Evolutionary conservation across 2,797 vertebrate genomes (phyloP).

Genomic region (Thaleichthys pacificus): DNA sequence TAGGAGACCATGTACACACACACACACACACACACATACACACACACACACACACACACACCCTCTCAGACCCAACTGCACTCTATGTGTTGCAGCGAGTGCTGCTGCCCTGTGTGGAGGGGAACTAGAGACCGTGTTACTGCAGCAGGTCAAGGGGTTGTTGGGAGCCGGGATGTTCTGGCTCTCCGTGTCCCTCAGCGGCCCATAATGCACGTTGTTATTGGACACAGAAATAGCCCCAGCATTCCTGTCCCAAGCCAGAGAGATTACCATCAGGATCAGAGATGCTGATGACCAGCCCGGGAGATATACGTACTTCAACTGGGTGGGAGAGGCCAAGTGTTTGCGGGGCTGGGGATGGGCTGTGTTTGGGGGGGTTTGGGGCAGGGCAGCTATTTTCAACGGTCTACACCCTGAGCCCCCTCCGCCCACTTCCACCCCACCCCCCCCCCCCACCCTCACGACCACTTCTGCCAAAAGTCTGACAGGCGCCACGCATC

Average conservation of each 20-base stretch:
- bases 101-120: background rate
- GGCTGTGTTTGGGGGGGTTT: conserved; percentile 2
- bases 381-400: conserved; percentile 32
- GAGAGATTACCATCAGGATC: conserved; percentile 23
- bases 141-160: background rate
- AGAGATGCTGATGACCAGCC: conserved; percentile 16
- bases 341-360: background rate
- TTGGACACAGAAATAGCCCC: conserved; percentile 34
- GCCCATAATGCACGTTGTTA: conserved; percentile 27
- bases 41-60: background rate
- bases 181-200: conserved; percentile 4
- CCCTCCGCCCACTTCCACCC: conserved; percentile 3
- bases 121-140: background rate
- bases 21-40: background rate
- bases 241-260: conserved; percentile 24
- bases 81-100: no score
- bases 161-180: conserved; percentile 14
- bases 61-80: no score
- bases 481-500: conserved; percentile 45
- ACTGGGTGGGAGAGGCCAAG: background rate
- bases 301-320: conserved; percentile 1
- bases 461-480: conserved; percentile 25
- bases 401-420: conserved; percentile 17
- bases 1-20: conserved; percentile 6
- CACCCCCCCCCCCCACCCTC: background rate